Base-by-base conservation (phyloP, 2,888 invertebrate species). In the Seladonia tumulorum region DNA sequence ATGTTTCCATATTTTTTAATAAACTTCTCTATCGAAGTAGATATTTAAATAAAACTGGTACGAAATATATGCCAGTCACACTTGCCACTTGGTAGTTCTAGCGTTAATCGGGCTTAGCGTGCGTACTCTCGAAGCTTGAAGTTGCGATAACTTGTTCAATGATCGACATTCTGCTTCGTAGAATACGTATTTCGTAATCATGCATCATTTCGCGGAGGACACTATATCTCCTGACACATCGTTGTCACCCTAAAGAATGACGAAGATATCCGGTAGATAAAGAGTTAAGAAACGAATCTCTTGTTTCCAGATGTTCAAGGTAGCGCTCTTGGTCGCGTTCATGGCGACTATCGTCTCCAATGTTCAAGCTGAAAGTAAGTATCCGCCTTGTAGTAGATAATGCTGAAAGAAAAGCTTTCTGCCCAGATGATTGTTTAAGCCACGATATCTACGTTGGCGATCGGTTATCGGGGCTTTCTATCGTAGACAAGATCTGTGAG, bases 301-400 rank as follows among this genome's bases (percentile, higher is more conserved):
- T 57, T 42, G 14, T 80, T 89, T 81, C 2, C 76, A 92, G 92
- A 91, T 92, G 93, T 72, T 39, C 10, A 91, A 88, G 45, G 53
- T 49, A 74, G 4, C 82, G 1, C 29, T 91, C 12, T 76, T 89
- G 7, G 79, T 75, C 22, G 85, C 83, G 22, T 79, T 87, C 7
- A 53, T 88, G 73, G 85, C 87, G 45, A 25, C 87, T 49, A 81
- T 79, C 47, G 84, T 70, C 16, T 63, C 76, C 14, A 72, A 49
- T 5, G 70, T 39, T 0, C 81, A 76, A 5, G 83, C 83, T 3
- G 71, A 87, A 0, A 84, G 92, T 92, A 85, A 91, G 92, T 90
- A 75, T 39, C n/a, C n/a, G 14, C n/a, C 42, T 39, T 8, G 14
- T 39, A 42, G 12, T 60, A 12, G 66, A 68, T 22, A 35, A 68